phyloP scores from a whole-genome alignment of 2,797 vertebrate genomes.

The Harpagifer antarcticus region DNA sequence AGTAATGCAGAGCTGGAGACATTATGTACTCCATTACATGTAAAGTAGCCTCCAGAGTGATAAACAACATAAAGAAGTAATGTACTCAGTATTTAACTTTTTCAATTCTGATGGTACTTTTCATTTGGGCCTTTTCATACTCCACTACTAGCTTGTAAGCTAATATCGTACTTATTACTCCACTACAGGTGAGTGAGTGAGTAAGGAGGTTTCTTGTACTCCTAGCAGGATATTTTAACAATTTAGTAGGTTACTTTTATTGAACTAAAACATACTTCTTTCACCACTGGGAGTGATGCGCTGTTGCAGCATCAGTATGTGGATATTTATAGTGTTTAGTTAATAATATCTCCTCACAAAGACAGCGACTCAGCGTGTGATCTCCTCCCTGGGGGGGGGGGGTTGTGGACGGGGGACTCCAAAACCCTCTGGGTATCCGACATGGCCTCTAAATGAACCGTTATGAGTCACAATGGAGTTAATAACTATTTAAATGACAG shows the following conservation, averaged over 20 bases:
- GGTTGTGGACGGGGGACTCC: conserved; percentile 31
- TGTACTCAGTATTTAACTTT: too few relatives aligned
- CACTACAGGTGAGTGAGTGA: too few relatives aligned
- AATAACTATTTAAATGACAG: conserved; percentile 55
- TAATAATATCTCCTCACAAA: background rate
- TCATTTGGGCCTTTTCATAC: too few relatives aligned
- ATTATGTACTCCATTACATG: conserved; percentile 6
- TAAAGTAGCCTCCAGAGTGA: conserved; percentile 16
- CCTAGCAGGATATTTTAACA: too few relatives aligned
- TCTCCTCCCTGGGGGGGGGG: conserved; percentile 15
- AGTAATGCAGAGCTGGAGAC: conserved; percentile 24
- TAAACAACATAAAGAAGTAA: too few relatives aligned
- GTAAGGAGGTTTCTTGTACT: too few relatives aligned
- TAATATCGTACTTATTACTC: too few relatives aligned
- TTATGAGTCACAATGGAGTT: conserved; percentile 46
- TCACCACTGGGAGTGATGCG: too few relatives aligned
- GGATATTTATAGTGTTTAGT: background rate
- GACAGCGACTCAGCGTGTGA: background rate
- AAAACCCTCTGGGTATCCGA: conserved; percentile 17
- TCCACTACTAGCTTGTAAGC: too few relatives aligned
- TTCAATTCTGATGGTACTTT: too few relatives aligned
- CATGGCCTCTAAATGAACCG: conserved; percentile 16
- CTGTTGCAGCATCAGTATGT: conserved; percentile 3
- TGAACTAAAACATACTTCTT: too few relatives aligned
- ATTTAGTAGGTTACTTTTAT: too few relatives aligned